Base-by-base conservation (phyloP, 2,888 invertebrate genomes). In the Eustalomyia histrio region DNA sequence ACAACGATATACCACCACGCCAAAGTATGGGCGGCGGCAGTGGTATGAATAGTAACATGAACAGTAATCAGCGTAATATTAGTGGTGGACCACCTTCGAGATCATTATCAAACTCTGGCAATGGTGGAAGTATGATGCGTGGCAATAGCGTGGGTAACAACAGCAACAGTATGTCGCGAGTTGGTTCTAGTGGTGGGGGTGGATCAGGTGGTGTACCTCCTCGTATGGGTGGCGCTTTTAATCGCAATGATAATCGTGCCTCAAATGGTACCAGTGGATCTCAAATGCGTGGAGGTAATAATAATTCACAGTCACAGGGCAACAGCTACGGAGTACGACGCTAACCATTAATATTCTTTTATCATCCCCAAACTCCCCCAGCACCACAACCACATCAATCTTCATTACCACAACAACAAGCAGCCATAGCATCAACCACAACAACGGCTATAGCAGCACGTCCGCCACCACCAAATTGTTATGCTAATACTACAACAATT, bases 71-170 rank as follows among this genome's bases (percentile, higher is more conserved):
- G 71, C 85, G 86, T 75, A 84, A 85, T 74, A 85, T 86, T 68
- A 85, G 88, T 67, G 88, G 87, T 68, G 87, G 87, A n/a, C 86
- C 86, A 64, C 87, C 87, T 80, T 87, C 88, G 24, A 87, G 89
- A 67, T 87, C 89, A 10, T 87, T 90, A 79, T 87, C 88, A 52
- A 87, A 87, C 69, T 84, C 87, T 71, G 85, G 83, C 17, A 87
- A 85, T 86, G 87, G 87, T 84, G 88, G 90, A 73, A 90, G 90
- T 79, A 90, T 90, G 87, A 89, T 91, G 89, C 89, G 91, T 86
- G 89, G 89, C 84, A 86, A 87, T 85, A 85, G 90, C 84, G 87
- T 87, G 83, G 76, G 76, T 47, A 69, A 79, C 16, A 83, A 83
- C 67, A 87, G 85, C 76, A 87, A 86, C 57, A 84, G 86, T 64